These are phyloP conservation scores for Diadumene lineata DNA, from an alignment of 92 coral and sea anemone genomes.

Conservation along the genomic window DNA sequence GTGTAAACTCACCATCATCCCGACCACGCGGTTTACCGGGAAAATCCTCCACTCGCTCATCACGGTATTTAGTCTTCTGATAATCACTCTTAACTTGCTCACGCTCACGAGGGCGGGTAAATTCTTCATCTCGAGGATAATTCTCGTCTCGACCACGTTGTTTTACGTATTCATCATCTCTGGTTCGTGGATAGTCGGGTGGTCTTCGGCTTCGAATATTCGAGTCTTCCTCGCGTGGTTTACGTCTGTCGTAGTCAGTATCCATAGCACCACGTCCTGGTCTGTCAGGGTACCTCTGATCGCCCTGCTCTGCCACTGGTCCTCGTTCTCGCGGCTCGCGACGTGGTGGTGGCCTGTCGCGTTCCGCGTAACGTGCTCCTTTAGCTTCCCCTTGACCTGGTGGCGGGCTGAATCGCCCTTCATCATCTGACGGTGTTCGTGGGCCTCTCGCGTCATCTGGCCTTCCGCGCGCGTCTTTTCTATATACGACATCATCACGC, in stretches of 20 bases:
- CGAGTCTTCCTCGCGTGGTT: slow-evolving; percentile 33
- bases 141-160: slow-evolving; percentile 65
- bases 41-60: slow-evolving; percentile 43
- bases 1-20: slow-evolving; percentile 38
- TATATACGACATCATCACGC: too few species aligned
- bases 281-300: slow-evolving; percentile 39
- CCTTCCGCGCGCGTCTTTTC: slow-evolving; percentile 17
- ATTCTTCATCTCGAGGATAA: slow-evolving; percentile 51
- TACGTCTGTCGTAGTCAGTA: slow-evolving; percentile 40
- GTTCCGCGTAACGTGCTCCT: slow-evolving; percentile 30
- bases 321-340: slow-evolving; percentile 25
- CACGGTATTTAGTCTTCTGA: slow-evolving; percentile 43
- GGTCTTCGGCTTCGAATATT: slow-evolving; percentile 27
- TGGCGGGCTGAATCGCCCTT: slow-evolving; percentile 18
- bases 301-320: slow-evolving; percentile 19
- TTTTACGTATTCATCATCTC: slow-evolving; percentile 46
- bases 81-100: slow-evolving; percentile 56
- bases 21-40: slow-evolving; percentile 42
- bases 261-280: slow-evolving; percentile 58
- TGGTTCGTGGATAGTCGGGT: slow-evolving; percentile 36
- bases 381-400: slow-evolving; percentile 18
- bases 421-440: slow-evolving; percentile 45
- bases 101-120: slow-evolving; percentile 51
- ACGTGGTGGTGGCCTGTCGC: slow-evolving; percentile 27
- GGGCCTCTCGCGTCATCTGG: slow-evolving; percentile 47